Percentiles rank a stretch among this genome's conserved stretches.
phyloP scores from a whole-genome alignment of 2,797 vertebrate genomes.

The Fundulus diaphanus region DNA sequence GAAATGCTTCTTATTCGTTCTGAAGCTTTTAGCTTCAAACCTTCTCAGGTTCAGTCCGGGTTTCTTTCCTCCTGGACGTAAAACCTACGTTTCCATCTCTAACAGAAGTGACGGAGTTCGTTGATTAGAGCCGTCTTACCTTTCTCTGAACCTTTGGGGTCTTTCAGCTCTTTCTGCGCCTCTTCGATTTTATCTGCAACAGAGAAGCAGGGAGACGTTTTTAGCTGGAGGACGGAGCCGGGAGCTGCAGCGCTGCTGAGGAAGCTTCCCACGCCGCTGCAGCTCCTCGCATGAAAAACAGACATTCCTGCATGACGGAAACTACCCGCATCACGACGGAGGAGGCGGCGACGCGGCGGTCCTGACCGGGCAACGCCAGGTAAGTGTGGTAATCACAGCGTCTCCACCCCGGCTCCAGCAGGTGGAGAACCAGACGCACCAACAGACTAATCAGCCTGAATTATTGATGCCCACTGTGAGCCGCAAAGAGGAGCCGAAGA shows the following conservation, averaged over 20 bases:
- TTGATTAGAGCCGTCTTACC: slow-evolving; percentile 78
- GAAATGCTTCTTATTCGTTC: background rate
- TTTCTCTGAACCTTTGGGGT: slow-evolving; percentile 90
- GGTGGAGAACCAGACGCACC: background rate
- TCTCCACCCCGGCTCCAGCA: background rate
- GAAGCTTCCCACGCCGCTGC: background rate
- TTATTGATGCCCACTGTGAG: background rate
- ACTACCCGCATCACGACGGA: too few relatives aligned
- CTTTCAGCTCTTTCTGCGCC: slow-evolving; percentile 97
- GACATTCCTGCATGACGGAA: background rate
- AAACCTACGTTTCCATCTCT: background rate
- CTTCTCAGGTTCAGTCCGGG: background rate
- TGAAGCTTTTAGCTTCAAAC: too few relatives aligned
- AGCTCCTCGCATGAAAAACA: slow-evolving; percentile 26
- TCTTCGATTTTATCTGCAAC: slow-evolving; percentile 98
- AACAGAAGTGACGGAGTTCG: background rate
- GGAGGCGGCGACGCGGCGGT: too few relatives aligned
- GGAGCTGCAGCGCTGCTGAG: slow-evolving; percentile 13
- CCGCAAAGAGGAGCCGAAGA: background rate
- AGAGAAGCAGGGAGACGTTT: slow-evolving; percentile 64
- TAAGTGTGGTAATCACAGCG: too few relatives aligned
- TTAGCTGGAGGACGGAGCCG: slow-evolving; percentile 29
- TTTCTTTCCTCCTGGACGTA: background rate
- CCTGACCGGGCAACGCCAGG: background rate
- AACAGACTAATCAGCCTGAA: too few relatives aligned